phyloP scores from a whole-genome alignment of 2,888 invertebrate genomes.

The Limnephilus lunatus region DNA sequence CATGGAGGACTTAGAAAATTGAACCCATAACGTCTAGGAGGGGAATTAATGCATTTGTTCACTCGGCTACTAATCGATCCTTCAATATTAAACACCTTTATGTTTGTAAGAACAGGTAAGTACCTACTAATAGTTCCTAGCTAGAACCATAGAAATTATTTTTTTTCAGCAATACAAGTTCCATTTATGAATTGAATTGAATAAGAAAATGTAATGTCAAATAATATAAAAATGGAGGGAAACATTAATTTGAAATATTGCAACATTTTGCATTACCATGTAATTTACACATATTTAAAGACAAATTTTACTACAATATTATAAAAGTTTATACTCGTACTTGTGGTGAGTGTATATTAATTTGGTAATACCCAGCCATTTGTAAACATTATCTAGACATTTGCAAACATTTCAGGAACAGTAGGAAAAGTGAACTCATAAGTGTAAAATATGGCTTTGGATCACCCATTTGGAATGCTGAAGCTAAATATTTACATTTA shows the following conservation, averaged over 20 bases:
- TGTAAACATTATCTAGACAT: neutral
- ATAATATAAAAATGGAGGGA: neutral
- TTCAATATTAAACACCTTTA: neutral
- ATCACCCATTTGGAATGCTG: slow-evolving; percentile 34
- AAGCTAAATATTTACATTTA: slow-evolving; percentile 23
- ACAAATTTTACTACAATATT: neutral
- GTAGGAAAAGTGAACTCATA: slow-evolving; percentile 8
- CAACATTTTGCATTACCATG: neutral
- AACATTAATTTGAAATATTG: neutral
- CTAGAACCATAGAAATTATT: neutral
- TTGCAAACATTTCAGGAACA: neutral
- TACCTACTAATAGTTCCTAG: neutral
- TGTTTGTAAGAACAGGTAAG: neutral
- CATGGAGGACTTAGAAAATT: too few species aligned
- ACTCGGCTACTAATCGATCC: too few species aligned
- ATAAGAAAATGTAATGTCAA: neutral
- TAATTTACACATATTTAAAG: neutral
- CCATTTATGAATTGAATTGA: neutral
- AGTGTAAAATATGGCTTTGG: slow-evolving; percentile 16
- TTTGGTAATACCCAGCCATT: neutral
- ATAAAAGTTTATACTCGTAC: neutral
- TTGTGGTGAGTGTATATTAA: neutral
- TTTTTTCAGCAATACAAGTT: neutral
- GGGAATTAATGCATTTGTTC: too few species aligned
- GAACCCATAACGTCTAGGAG: too few species aligned